phyloP scores from a whole-genome alignment of 2,888 invertebrate genomes.

The Drosophila paramelanica region DNA sequence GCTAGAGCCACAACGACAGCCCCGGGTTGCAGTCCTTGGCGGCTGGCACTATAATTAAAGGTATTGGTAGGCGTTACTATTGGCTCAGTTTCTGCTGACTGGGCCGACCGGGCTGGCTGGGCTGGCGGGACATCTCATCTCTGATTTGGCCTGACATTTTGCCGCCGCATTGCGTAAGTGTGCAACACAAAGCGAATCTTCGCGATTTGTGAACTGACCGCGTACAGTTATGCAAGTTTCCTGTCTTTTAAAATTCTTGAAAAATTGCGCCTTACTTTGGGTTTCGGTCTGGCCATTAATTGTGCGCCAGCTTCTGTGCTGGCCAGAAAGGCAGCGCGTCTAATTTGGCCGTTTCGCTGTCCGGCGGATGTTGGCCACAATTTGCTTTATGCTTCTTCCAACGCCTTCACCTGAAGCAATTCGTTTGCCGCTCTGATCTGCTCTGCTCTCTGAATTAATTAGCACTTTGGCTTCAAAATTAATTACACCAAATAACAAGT shows the following conservation, averaged over 20 bases:
- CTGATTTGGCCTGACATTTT: constrained; percentile 55
- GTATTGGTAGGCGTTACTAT: constrained; percentile 81
- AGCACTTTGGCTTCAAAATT: constrained; percentile 75
- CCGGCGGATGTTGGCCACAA: constrained; percentile 70
- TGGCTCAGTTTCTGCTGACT: constrained; percentile 62
- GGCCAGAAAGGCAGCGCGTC: constrained; percentile 26
- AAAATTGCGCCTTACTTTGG: constrained; percentile 56
- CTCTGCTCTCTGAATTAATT: constrained; percentile 70
- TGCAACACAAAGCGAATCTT: constrained; percentile 38
- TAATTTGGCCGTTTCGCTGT: constrained; percentile 47
- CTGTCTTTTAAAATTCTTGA: constrained; percentile 64
- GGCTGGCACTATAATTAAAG: constrained; percentile 74
- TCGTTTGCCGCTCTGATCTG: constrained; percentile 27
- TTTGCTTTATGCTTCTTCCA: constrained; percentile 51
- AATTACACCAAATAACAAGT: constrained; percentile 79
- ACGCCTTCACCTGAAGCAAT: constrained; percentile 68
- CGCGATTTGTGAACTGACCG: constrained; percentile 37
- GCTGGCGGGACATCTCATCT: constrained; percentile 36
- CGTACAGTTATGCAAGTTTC: constrained; percentile 76
- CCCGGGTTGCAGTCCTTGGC: constrained; percentile 48
- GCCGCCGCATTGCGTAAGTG: constrained; percentile 65
- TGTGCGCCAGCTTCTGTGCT: constrained; percentile 51
- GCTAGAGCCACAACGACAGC: constrained; percentile 13
- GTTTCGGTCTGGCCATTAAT: constrained; percentile 57
- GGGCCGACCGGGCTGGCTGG: constrained; percentile 1